Evolutionary conservation across 2,797 vertebrate genomes (phyloP).

Genomic region (Brotula barbata): DNA sequence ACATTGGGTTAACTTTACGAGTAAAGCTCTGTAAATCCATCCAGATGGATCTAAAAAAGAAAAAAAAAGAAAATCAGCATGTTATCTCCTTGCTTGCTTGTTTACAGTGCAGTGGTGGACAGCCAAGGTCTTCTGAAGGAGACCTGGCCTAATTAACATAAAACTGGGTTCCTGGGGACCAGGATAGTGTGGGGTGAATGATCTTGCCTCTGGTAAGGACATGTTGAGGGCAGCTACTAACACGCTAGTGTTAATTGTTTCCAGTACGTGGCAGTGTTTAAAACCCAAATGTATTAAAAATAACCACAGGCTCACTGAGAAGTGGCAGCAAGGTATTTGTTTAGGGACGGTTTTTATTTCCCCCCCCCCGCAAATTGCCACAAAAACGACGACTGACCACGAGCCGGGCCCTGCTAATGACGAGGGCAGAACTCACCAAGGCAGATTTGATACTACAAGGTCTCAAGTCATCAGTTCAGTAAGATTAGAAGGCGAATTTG

Average conservation of each 20-base stretch:
- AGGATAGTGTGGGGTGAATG: slow-evolving; percentile 77
- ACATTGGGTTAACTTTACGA: slow-evolving; percentile 59
- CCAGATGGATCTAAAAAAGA: slow-evolving; percentile 38
- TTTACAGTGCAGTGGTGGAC: slow-evolving; percentile 84
- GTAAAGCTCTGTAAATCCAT: slow-evolving; percentile 58
- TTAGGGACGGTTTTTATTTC: slow-evolving; percentile 48
- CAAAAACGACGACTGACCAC: slow-evolving; percentile 51
- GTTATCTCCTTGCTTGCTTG: slow-evolving; percentile 79
- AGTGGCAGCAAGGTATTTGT: slow-evolving; percentile 67
- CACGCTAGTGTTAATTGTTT: slow-evolving; percentile 85
- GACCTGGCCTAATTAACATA: slow-evolving; percentile 91
- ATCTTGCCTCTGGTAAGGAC: slow-evolving; percentile 93
- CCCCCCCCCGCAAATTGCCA: slow-evolving; percentile 37
- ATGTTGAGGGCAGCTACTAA: slow-evolving; percentile 84
- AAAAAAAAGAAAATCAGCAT: slow-evolving; percentile 55
- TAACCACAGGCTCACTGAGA: slow-evolving; percentile 75
- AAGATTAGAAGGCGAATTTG: slow-evolving; percentile 69
- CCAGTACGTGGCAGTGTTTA: slow-evolving; percentile 83
- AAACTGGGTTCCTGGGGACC: slow-evolving; percentile 82
- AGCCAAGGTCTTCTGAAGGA: slow-evolving; percentile 93
- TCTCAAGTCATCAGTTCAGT: slow-evolving; percentile 66
- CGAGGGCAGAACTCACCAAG: slow-evolving; percentile 37
- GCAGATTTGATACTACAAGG: slow-evolving; percentile 57
- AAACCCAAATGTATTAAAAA: slow-evolving; percentile 78
- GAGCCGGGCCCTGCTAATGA: slow-evolving; percentile 50